Base-by-base conservation (phyloP, 2,797 vertebrate genomes). In the Trichosurus vulpecula region DNA sequence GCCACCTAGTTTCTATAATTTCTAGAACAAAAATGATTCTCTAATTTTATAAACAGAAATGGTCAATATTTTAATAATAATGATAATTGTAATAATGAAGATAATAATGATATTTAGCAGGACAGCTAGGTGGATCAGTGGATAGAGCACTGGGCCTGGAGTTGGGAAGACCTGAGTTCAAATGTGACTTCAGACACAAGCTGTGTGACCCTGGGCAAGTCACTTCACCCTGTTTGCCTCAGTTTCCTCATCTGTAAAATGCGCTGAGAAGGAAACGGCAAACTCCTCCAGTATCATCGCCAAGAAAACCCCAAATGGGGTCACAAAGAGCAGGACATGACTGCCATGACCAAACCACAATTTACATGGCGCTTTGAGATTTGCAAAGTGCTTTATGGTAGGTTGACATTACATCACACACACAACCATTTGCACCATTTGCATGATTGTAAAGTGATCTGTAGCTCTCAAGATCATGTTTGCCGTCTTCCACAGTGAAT, bases 381-480 rank as follows among this genome's bases (percentile, higher is more conserved):
- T 22, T 81, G 19, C 66, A 81, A 81, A 81, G 8, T 47, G 0
- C 19, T 81, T 81, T 11, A 35, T 54, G 52, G 55, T 52, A 91
- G 89, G 54, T 31, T 94, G 57, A 54, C 92, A 52, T 6, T 52
- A 66, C 96, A 53, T 54, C 27, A 96, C 94, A 96, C 94, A 97
- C 96, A 96, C 97, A 97, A 93, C 97, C 94, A 95, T 87, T 11
- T 58, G 96, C 96, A 93, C 97, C 94, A 95, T 87, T 11, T 58
- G 96, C 96, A 92, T 91, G 95, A 93, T 93, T 94, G 91, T 53
- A 9, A 56, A 95, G 95, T 52, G 92, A 74, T 53, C 95, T 92
- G 29, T 19, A 2, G n/a, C 54, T 94, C 96, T 94, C 30, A n/a
- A 81, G 96, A 66, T 74, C 47, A 8, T 2, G 0, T 58, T 93